Evolutionary conservation across 2,113 vertebrate genomes (phyloP), one percentile per base, ranked within the genome.

Genomic region (Macaca nemestrina): DNA sequence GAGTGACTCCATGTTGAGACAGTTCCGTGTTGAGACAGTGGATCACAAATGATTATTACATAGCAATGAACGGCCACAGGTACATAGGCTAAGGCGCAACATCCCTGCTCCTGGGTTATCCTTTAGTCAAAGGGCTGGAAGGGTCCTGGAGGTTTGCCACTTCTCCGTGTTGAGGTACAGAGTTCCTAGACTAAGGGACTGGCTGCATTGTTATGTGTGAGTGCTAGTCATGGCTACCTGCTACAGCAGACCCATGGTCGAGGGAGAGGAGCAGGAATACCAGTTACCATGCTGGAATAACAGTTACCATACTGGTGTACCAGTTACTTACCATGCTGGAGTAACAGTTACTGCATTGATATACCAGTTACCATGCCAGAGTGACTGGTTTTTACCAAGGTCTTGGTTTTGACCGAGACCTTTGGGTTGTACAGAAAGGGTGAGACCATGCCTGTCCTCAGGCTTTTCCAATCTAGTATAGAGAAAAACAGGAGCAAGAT

Each of bases 201-300:
- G 2, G 25, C n/a, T 52, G 23, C 38, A 27, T 27, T 45, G 8
- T 38, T 50, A 6, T 61, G 6, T 45, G n/a, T 18, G 55, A 86
- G 40, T 72, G 82, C 76, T 13, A 2, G 32, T 57, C 2, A 1
- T 27, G 64, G 80, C 45, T 73, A 25, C 17, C 35, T 25, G 55
- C 83, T 50, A 16, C 0, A 0, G 70, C 76, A 45, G 43, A 10
- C 6, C 16, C 14, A 3, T 6, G 43, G 52, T 9, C 2, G 48
- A 48, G 64, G 30, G 45, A 50, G 9, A 30, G 16, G 64, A 59
- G 40, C 3, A 7, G 78, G 64, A n/a, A 22, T 18, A 13, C 67
- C 52, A 13, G 18, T 50, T 14, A 38, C n/a, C 43, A 30, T 0
- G 25, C 17, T 11, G 3, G 25, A 64, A 11, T 64, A 64, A 64